phyloP scores from a whole-genome alignment of 1,140 invertebrate genomes.

The Pseudomyrmex cubaensis region DNA sequence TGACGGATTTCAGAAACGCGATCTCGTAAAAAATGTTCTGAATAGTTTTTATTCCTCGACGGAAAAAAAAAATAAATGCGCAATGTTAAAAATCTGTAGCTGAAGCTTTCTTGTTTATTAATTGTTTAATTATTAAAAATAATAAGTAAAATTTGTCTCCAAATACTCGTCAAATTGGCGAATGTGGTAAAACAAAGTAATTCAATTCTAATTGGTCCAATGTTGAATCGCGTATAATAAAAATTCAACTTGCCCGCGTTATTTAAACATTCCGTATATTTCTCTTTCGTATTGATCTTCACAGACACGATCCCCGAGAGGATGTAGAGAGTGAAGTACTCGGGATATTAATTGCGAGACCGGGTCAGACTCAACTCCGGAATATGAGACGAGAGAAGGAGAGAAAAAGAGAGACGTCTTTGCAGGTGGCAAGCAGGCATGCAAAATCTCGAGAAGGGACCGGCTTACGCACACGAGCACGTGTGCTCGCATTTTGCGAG shows the following conservation, averaged over 20 bases:
- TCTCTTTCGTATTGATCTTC: neutral
- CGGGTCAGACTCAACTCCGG: constrained; percentile 22
- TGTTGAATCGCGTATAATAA: no score
- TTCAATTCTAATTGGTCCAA: no score
- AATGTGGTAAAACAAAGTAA: no score
- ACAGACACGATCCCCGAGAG: neutral
- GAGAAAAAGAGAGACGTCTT: constrained; percentile 42
- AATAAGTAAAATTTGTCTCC: no score
- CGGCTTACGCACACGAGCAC: constrained; percentile 65
- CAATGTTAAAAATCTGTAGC: no score
- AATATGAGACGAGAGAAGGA: constrained; percentile 12
- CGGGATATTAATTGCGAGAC: constrained; percentile 53
- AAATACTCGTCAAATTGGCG: no score
- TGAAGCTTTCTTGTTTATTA: neutral
- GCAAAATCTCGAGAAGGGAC: constrained; percentile 64
- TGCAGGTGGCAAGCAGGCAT: constrained; percentile 73
- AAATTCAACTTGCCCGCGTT: neutral
- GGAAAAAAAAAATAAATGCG: no score
- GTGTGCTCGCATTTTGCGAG: constrained; percentile 74
- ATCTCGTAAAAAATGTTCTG: no score
- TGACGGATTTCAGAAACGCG: no score
- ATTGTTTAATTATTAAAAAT: neutral
- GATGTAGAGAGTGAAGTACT: constrained; percentile 15
- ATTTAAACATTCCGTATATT: neutral
- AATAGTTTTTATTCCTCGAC: neutral